Evolutionary conservation across 2,888 invertebrate species (phyloP), one percentile per base, ranked within the genome.

Genomic region (Caenorhabditis becei): DNA sequence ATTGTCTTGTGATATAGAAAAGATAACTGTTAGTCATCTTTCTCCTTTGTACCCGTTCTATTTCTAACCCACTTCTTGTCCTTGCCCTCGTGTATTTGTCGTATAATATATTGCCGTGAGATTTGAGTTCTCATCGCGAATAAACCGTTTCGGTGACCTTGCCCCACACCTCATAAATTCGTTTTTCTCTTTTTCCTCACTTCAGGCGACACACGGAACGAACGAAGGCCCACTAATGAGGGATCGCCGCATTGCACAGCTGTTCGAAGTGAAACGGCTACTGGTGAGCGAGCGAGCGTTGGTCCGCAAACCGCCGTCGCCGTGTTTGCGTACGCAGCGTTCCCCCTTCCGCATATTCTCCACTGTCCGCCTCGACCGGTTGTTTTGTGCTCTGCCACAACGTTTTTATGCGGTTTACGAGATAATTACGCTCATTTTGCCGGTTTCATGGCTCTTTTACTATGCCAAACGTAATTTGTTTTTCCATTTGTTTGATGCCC

Each of bases 201-300:
- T 75, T 75, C 75, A 75, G 66, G 41, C 62, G 63, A 62, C 62
- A 56, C 24, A 47, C 54, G 54, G 49, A 32, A 59, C 58, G 28
- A 63, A 47, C 56, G 26, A 32, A 8, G n/a, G 14, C n/a, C 26
- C 32, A 53, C 75, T 66, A 75, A 75, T 75, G 75, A 75, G 61
- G 66, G 66, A 75, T 72, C 72, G 63, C 44, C 56, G 72, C 75
- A 53, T 75, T 66, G 75, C 59, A 75, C 75, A 75, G 75, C 75
- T 75, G 75, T 75, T 61, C 59, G 75, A 75, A 49, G 53, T 54
- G 26, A 66, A 47, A 61, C 61, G 66, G 51, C 53, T 75, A 66
- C 20, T 66, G 66, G 75, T 75, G 41, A 66, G 75, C 51, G 74
- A 16, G 11, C n/a, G 44, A 4, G 49, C 16, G 44, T 3, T 11